Percentiles rank a stretch among this genome's conserved stretches.
Conservation (phyloP, 2,888 invertebrate genomes). For the Lumbricus terrestris region DNA sequence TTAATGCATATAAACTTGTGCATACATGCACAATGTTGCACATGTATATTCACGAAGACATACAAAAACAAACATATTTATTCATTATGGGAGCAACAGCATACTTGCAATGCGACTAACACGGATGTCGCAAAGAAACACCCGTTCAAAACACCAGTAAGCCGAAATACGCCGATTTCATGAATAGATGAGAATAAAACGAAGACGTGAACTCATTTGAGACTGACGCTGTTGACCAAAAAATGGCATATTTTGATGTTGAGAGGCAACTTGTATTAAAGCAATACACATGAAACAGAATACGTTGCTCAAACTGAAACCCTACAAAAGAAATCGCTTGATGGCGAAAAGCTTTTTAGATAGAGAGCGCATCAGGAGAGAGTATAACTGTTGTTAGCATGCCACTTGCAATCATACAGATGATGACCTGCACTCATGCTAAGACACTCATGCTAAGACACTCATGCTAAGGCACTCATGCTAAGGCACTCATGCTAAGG, state of each 20-base stretch:
- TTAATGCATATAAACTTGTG: too few relatives aligned
- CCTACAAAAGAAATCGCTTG: not conserved
- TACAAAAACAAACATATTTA: not conserved
- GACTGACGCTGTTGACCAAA: not conserved
- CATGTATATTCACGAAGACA: not conserved
- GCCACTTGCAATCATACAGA: not conserved
- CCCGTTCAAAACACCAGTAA: not conserved
- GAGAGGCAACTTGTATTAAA: too few relatives aligned
- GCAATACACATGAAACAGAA: not conserved
- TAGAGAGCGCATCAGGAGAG: not conserved
- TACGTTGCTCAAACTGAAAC: not conserved
- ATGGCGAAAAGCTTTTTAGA: not conserved
- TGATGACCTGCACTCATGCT: too few relatives aligned
- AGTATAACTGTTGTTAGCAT: not conserved
- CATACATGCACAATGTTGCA: too few relatives aligned
- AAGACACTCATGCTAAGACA: too few relatives aligned
- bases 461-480: not conserved
- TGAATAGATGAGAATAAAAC: not conserved
- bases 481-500: not conserved
- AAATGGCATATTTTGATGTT: not conserved
- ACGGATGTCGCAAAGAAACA: not conserved
- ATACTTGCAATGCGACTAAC: not conserved
- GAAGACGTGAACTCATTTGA: not conserved
- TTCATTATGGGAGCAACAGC: not conserved
- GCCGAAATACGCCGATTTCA: not conserved